Evolutionary conservation across 2,888 invertebrate genomes (phyloP).

Genomic region (Fabriciana adippe): DNA sequence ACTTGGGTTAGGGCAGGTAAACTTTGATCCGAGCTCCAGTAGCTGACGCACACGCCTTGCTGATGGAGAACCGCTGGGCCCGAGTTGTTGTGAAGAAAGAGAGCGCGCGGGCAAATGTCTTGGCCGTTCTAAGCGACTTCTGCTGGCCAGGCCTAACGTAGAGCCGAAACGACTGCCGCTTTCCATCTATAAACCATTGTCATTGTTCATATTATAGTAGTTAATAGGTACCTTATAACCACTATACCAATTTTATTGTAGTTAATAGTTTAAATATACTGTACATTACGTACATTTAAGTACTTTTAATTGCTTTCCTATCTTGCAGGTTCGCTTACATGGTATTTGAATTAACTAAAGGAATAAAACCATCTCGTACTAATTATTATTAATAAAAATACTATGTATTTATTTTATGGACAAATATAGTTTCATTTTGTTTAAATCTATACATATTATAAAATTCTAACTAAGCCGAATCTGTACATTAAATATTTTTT

Average conservation of each 20-base stretch:
- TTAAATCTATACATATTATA: no score
- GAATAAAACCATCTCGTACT: no score
- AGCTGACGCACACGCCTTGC: constrained; percentile 91
- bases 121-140: constrained; percentile 78
- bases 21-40: constrained; percentile 85
- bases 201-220: background rate
- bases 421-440: no score
- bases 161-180: constrained; percentile 84
- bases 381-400: no score
- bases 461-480: no score
- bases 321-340: background rate
- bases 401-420: no score
- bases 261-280: background rate
- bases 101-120: constrained; percentile 87
- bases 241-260: no score
- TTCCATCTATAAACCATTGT: constrained; percentile 64
- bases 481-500: no score
- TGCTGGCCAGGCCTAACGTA: constrained; percentile 75
- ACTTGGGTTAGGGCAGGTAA: constrained; percentile 85
- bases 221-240: background rate
- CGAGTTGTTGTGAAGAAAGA: constrained; percentile 87
- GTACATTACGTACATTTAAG: background rate
- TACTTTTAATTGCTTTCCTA: background rate
- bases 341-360: background rate
- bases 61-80: constrained; percentile 85